phyloP scores from a whole-genome alignment of 2,797 vertebrate genomes.

The Platalea minor region DNA sequence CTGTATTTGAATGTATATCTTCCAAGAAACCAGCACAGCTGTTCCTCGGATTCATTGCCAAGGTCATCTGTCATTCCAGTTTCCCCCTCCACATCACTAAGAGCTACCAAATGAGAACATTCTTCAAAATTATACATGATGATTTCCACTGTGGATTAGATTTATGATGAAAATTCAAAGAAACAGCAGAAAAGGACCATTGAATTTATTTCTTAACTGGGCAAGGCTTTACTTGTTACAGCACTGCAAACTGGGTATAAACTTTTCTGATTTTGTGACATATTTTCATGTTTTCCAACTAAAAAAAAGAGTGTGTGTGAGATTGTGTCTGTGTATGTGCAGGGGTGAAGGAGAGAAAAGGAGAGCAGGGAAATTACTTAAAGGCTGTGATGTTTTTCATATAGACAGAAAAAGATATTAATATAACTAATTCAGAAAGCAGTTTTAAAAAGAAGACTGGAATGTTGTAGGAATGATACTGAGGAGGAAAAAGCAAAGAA shows the following conservation, averaged over 20 bases:
- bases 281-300: not conserved
- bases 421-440: not conserved
- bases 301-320: not conserved
- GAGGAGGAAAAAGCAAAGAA: not conserved
- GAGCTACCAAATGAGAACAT: not conserved
- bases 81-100: not conserved
- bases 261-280: not conserved
- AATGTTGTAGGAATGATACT: not conserved
- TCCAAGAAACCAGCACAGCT: not conserved
- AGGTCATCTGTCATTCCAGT: not conserved
- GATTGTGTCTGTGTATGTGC: not conserved
- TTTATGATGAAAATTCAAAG: not conserved
- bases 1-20: not conserved
- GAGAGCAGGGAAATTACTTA: not conserved
- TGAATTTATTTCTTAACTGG: not conserved
- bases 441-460: not conserved
- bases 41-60: not conserved
- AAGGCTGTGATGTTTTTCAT: not conserved
- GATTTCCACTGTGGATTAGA: not conserved
- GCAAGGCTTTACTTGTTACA: not conserved
- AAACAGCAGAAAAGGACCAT: not conserved
- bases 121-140: not conserved
- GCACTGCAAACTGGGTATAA: not conserved
- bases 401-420: not conserved
- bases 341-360: not conserved